These are phyloP conservation scores for Siderastrea radians DNA, from an alignment of 92 coral and sea anemone genomes.

Conservation along the genomic window DNA sequence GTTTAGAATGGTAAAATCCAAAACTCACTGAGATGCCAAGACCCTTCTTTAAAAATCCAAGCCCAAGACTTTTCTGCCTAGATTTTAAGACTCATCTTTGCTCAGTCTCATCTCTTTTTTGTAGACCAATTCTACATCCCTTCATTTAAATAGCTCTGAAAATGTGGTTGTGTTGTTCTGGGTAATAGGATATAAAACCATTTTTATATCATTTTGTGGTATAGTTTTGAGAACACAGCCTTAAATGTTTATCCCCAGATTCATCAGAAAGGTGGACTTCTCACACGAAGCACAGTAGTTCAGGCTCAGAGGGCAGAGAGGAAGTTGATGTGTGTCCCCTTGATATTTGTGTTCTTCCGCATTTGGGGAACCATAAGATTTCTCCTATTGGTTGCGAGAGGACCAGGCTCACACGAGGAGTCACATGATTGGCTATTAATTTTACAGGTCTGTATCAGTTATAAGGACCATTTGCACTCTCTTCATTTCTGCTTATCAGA, in stretches of 20 bases:
- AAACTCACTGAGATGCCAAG: no score
- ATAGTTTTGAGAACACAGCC: neutral
- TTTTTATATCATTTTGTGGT: neutral
- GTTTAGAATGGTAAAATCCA: no score
- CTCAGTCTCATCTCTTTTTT: no score
- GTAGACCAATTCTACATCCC: no score
- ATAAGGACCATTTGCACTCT: no score
- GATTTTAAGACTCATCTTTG: no score
- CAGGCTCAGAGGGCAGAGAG: conserved; percentile 85
- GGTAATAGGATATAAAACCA: no score
- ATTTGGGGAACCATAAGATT: conserved; percentile 96
- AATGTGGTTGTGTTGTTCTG: no score
- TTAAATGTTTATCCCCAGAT: neutral
- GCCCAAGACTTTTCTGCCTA: no score
- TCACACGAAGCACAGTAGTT: conserved; percentile 57
- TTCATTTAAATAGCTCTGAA: no score
- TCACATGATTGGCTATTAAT: conserved; percentile 50
- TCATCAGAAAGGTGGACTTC: conserved; percentile 12
- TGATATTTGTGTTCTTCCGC: conserved; percentile 85
- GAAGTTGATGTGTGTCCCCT: conserved; percentile 81
- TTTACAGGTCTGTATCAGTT: conserved; percentile 68
- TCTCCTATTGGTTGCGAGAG: conserved; percentile 55
- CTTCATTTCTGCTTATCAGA: no score
- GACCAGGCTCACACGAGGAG: neutral
- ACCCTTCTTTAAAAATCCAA: no score